A percentile compares a stretch with the other conserved stretches of the same genome.
Conservation (phyloP, 2,113 vertebrate species). For the Petaurus breviceps region DNA sequence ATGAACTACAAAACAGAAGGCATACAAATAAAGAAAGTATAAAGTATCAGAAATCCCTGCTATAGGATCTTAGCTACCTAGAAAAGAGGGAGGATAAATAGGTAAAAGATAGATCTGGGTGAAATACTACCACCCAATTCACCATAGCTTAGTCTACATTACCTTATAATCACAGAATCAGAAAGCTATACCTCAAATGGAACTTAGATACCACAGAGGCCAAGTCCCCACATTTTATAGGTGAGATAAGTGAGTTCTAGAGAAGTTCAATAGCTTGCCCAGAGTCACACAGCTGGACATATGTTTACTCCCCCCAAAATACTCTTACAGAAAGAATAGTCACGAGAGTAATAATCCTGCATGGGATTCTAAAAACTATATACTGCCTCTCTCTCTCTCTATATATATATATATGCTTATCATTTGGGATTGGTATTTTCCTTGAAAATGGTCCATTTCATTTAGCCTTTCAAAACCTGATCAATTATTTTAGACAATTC, state of each 20-base stretch:
- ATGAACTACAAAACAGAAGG: background rate
- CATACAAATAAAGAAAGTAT: background rate
- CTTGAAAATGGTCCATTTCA: too few species aligned
- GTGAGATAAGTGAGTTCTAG: too few species aligned
- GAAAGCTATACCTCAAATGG: background rate
- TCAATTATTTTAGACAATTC: too few species aligned
- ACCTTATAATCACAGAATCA: background rate
- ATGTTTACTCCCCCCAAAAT: background rate
- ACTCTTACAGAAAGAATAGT: background rate
- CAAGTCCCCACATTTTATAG: background rate
- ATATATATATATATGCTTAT: too few species aligned
- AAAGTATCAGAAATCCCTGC: background rate
- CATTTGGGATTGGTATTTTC: too few species aligned
- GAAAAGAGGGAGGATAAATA: background rate
- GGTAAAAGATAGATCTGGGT: background rate
- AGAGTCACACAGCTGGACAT: background rate
- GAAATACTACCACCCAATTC: background rate
- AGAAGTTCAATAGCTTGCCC: background rate
- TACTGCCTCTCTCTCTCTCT: too few species aligned
- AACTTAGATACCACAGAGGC: background rate
- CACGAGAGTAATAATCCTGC: background rate
- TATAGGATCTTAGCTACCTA: background rate
- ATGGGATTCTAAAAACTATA: too few species aligned
- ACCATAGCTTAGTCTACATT: background rate
- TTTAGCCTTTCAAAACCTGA: too few species aligned